These are phyloP conservation scores for Cydia splendana DNA, from an alignment of 1,140 invertebrate species.

Conservation along the genomic window DNA sequence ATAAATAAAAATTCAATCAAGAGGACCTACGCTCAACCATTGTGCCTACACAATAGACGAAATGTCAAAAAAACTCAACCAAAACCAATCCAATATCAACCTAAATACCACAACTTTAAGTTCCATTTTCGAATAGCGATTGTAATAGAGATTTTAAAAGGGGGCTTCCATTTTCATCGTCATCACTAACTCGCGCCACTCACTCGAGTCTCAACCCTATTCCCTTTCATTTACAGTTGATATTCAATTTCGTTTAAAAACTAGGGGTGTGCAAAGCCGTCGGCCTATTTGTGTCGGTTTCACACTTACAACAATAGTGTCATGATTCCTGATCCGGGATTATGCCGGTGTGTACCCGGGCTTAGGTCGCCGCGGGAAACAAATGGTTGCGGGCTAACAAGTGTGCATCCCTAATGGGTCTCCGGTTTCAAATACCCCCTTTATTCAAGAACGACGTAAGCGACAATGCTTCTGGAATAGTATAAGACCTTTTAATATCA, in stretches of 20 bases:
- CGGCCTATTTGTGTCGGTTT: slow-evolving; percentile 80
- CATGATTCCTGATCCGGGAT: slow-evolving; percentile 79
- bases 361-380: slow-evolving; percentile 76
- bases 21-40: slow-evolving; percentile 51
- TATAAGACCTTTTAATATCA: background rate
- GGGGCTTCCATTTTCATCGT: slow-evolving; percentile 43
- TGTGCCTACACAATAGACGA: slow-evolving; percentile 51
- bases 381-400: slow-evolving; percentile 67
- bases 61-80: slow-evolving; percentile 32
- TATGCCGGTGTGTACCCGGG: slow-evolving; percentile 71
- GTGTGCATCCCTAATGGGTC: slow-evolving; percentile 56
- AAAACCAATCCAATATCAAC: slow-evolving; percentile 37
- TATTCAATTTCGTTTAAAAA: slow-evolving; percentile 19
- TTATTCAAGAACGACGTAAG: background rate
- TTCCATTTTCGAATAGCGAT: slow-evolving; percentile 24
- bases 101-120: slow-evolving; percentile 30
- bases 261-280: slow-evolving; percentile 65
- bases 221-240: background rate
- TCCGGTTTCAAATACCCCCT: slow-evolving; percentile 51
- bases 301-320: slow-evolving; percentile 80
- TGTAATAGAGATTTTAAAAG: slow-evolving; percentile 43
- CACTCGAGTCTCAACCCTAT: slow-evolving; percentile 12
- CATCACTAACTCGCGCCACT: slow-evolving; percentile 25
- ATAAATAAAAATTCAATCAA: slow-evolving; percentile 68
- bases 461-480: background rate